These are phyloP conservation scores for Otocyon megalotis DNA, from an alignment of 2,113 vertebrate species.

Conservation along the genomic window DNA sequence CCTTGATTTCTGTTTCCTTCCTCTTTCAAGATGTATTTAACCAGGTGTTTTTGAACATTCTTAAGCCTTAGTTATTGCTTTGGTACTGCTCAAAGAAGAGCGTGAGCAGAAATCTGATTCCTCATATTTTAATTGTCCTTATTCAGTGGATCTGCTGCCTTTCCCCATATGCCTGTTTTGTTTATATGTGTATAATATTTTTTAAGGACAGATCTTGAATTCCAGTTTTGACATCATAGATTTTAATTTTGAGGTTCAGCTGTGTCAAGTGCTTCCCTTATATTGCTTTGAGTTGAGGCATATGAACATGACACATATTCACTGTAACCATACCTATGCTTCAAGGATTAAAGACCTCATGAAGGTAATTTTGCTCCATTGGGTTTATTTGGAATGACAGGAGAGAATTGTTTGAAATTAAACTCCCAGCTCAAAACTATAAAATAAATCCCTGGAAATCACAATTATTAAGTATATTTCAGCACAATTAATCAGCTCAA, in stretches of 20 bases:
- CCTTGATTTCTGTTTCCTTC: neutral
- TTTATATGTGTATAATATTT: neutral
- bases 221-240: neutral
- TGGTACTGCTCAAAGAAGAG: neutral
- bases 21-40: neutral
- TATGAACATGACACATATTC: neutral
- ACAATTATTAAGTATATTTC: constrained; percentile 53
- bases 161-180: neutral
- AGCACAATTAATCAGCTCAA: neutral
- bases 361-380: neutral
- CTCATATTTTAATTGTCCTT: neutral
- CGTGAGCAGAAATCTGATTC: neutral
- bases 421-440: constrained; percentile 17
- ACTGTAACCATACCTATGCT: neutral
- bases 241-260: neutral
- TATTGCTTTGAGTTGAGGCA: neutral
- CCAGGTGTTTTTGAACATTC: neutral
- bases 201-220: neutral
- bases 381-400: neutral
- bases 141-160: neutral
- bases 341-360: neutral
- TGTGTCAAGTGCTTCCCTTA: neutral
- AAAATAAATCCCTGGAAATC: neutral
- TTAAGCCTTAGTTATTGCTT: neutral
- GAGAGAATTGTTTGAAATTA: neutral